These are phyloP conservation scores for Habrosyne pyritoides DNA, from an alignment of 2,888 invertebrate genomes.

Conservation along the genomic window DNA sequence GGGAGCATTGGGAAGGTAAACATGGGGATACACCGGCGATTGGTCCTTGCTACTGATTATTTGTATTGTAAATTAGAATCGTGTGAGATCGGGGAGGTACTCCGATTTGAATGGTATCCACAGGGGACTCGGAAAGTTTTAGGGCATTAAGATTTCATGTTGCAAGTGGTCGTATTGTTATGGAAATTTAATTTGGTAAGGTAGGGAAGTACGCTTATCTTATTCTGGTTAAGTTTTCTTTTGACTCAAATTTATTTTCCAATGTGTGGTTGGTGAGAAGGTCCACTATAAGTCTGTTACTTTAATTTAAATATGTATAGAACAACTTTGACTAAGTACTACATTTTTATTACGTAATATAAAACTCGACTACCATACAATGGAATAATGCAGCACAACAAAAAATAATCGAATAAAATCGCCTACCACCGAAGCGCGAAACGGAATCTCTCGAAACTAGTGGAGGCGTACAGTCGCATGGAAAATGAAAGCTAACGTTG, in stretches of 20 bases:
- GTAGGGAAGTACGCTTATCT: not conserved
- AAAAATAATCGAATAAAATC: conserved; percentile 32
- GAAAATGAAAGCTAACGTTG: conserved; percentile 26
- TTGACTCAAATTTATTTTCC: too few species aligned
- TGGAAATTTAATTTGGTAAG: not conserved
- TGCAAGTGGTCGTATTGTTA: not conserved
- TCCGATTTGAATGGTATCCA: not conserved
- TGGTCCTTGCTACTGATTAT: conserved; percentile 51
- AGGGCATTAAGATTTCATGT: not conserved
- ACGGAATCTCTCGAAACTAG: conserved; percentile 42
- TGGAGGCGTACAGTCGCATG: conserved; percentile 32
- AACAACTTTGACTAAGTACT: too few species aligned
- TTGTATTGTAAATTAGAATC: conserved; percentile 60
- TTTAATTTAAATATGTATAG: too few species aligned
- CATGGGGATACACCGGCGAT: conserved; percentile 51
- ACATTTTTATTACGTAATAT: not conserved
- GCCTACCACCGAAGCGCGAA: conserved; percentile 30
- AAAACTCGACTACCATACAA: conserved; percentile 7
- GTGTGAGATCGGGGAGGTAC: conserved; percentile 17
- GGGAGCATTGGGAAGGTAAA: conserved; percentile 56
- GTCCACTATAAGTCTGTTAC: too few species aligned
- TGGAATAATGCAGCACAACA: conserved; percentile 21
- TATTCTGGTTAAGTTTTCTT: not conserved
- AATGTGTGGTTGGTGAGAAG: too few species aligned
- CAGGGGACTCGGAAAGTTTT: not conserved